These are phyloP conservation scores for Danaus plexippus DNA, from an alignment of 1,140 invertebrate species.

Conservation along the genomic window DNA sequence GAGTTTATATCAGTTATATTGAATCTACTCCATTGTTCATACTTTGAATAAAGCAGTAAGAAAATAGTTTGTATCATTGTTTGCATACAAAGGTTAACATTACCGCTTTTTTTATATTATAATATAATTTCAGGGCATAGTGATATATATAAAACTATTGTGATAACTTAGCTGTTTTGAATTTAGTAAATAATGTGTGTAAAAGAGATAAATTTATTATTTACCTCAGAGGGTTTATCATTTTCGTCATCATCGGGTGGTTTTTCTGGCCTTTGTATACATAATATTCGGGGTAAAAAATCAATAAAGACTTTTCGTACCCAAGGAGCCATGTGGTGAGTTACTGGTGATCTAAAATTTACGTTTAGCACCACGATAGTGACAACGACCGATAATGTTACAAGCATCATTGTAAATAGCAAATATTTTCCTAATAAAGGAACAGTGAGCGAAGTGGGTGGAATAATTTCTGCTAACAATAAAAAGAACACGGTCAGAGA, in stretches of 20 bases:
- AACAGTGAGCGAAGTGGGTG: slow-evolving; percentile 98
- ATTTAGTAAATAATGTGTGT: background rate
- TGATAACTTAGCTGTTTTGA: no score
- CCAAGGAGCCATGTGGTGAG: slow-evolving; percentile 95
- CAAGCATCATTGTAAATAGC: slow-evolving; percentile 99
- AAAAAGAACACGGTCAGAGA: slow-evolving; percentile 99
- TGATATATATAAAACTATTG: no score
- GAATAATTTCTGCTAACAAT: slow-evolving; percentile 97
- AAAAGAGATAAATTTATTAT: slow-evolving; percentile 22
- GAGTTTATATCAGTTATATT: slow-evolving; percentile 46
- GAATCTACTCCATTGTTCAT: slow-evolving; percentile 48
- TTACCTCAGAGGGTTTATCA: slow-evolving; percentile 77
- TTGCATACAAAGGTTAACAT: no score
- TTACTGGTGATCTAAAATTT: slow-evolving; percentile 98
- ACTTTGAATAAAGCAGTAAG: slow-evolving; percentile 41
- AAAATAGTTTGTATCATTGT: no score
- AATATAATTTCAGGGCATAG: no score
- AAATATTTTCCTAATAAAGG: slow-evolving; percentile 98
- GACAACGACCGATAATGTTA: slow-evolving; percentile 97
- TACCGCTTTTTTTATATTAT: no score
- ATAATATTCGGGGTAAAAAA: slow-evolving; percentile 87
- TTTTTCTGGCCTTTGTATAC: slow-evolving; percentile 87
- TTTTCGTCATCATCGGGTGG: slow-evolving; percentile 76
- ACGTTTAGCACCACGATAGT: slow-evolving; percentile 99
- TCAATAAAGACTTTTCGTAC: slow-evolving; percentile 91